A percentile compares a stretch with the other conserved stretches of the same genome.
phyloP scores from a whole-genome alignment of 2,113 vertebrate species.

The Esox niger region DNA sequence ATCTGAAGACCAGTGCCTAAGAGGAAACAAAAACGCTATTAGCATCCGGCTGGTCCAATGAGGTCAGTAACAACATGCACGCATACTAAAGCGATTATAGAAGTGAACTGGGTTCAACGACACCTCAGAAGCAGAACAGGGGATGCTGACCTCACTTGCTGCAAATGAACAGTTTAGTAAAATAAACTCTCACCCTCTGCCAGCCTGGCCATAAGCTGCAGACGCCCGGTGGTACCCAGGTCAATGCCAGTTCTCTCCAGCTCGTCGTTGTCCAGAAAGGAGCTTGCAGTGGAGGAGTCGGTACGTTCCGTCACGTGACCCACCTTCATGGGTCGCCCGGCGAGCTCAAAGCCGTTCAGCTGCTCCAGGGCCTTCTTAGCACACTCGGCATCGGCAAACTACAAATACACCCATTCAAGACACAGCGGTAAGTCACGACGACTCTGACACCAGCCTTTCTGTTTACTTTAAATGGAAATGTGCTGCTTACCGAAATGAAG shows the following conservation, averaged over 20 bases:
- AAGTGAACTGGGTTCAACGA: too few relatives aligned
- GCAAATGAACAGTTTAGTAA: too few relatives aligned
- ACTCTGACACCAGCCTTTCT: background rate
- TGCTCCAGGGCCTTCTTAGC: constrained; percentile 98
- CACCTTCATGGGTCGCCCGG: constrained; percentile 97
- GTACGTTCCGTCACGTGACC: constrained; percentile 96
- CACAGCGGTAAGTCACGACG: background rate
- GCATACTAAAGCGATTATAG: too few relatives aligned
- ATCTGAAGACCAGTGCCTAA: constrained; percentile 96
- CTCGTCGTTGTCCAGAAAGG: constrained; percentile 96
- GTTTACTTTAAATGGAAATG: background rate
- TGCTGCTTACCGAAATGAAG: constrained; percentile 90
- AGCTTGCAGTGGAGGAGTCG: constrained; percentile 94
- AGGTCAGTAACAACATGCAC: too few relatives aligned
- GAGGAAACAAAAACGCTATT: background rate
- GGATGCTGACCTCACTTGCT: too few relatives aligned
- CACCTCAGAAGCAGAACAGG: too few relatives aligned
- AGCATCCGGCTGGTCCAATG: too few relatives aligned
- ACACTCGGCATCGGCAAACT: constrained; percentile 99
- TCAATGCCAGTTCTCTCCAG: constrained; percentile 97
- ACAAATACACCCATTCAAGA: background rate
- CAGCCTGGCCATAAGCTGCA: constrained; percentile 96
- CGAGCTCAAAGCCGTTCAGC: constrained; percentile 95
- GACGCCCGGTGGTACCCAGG: constrained; percentile 93
- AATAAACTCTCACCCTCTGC: constrained; percentile 82